Conservation (phyloP, 2,113 vertebrate genomes). For the Phoenicopterus ruber region DNA sequence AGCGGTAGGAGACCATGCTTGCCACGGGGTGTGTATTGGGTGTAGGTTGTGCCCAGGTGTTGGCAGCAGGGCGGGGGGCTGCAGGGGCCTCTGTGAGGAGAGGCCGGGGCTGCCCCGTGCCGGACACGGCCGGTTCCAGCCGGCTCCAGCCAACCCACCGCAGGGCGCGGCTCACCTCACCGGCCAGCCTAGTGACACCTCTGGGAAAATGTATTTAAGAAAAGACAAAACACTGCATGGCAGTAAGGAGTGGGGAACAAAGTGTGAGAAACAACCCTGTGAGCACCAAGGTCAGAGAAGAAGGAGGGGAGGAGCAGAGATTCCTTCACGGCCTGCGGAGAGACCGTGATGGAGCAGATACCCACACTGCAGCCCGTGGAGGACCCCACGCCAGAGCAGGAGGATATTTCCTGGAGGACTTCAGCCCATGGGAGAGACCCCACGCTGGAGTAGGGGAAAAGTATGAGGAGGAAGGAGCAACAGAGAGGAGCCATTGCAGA, state of each 20-base stretch:
- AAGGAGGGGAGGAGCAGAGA: not conserved
- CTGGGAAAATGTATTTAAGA: fast-evolving
- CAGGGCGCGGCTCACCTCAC: not conserved
- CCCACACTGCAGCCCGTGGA: not conserved
- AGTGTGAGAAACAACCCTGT: not conserved
- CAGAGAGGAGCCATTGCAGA: not conserved
- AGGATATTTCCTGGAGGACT: not conserved
- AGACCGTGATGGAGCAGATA: not conserved
- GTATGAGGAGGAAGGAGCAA: not conserved
- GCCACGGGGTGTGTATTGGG: too few relatives aligned
- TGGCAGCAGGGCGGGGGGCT: too few relatives aligned
- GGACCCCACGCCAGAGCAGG: not conserved
- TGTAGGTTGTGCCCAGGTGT: not conserved
- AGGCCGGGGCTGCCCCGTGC: not conserved
- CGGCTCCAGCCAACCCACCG: fast-evolving
- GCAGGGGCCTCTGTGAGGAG: not conserved
- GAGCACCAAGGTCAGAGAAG: not conserved
- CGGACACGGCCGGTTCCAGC: not conserved
- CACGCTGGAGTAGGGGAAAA: not conserved
- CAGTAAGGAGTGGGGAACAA: not conserved
- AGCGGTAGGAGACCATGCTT: not conserved
- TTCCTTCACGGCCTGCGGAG: not conserved
- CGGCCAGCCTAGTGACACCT: not conserved
- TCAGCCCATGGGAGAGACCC: too few relatives aligned
- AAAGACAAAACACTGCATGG: not conserved